Percentiles rank a stretch among this genome's conserved stretches.
Conservation (phyloP, 2,797 vertebrate species). For the Gouania willdenowi region DNA sequence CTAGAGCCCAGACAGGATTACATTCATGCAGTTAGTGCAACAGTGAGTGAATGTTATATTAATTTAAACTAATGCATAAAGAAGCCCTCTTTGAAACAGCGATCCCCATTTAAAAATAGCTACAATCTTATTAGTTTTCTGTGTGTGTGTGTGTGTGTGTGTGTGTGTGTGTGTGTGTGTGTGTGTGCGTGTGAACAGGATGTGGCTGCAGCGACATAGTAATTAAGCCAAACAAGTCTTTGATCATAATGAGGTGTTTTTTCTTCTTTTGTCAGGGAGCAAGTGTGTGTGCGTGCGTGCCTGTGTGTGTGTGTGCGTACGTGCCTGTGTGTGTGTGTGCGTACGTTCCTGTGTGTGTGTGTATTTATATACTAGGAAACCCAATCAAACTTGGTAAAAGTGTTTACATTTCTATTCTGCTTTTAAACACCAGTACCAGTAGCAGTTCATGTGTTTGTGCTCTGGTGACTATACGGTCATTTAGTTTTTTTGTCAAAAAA, state of each 20-base stretch:
- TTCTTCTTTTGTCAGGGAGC: slow-evolving; percentile 38
- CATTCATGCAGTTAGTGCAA: no score
- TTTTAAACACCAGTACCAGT: slow-evolving; percentile 10
- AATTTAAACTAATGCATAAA: slow-evolving; percentile 7
- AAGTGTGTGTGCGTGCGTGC: slow-evolving; percentile 20
- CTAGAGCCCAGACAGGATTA: no score
- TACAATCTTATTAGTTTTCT: slow-evolving; percentile 47
- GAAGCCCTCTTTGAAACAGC: slow-evolving; percentile 6
- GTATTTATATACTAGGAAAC: neutral
- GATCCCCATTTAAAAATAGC: slow-evolving; percentile 56
- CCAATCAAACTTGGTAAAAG: slow-evolving; percentile 18
- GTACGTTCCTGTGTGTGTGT: slow-evolving; percentile 18
- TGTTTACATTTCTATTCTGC: slow-evolving; percentile 33
- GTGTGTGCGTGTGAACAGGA: slow-evolving; percentile 25
- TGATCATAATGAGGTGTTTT: slow-evolving; percentile 71
- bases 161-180: slow-evolving; percentile 8
- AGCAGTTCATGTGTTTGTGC: slow-evolving; percentile 11
- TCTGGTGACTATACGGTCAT: slow-evolving; percentile 15
- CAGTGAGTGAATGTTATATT: no score
- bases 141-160: slow-evolving; percentile 15
- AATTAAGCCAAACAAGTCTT: slow-evolving; percentile 65
- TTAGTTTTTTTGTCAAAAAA: slow-evolving; percentile 22
- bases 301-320: slow-evolving; percentile 10
- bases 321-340: neutral
- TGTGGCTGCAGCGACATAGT: slow-evolving; percentile 50